These are phyloP conservation scores for Cromileptes altivelis DNA, from an alignment of 2,113 vertebrate genomes.

Conservation along the genomic window DNA sequence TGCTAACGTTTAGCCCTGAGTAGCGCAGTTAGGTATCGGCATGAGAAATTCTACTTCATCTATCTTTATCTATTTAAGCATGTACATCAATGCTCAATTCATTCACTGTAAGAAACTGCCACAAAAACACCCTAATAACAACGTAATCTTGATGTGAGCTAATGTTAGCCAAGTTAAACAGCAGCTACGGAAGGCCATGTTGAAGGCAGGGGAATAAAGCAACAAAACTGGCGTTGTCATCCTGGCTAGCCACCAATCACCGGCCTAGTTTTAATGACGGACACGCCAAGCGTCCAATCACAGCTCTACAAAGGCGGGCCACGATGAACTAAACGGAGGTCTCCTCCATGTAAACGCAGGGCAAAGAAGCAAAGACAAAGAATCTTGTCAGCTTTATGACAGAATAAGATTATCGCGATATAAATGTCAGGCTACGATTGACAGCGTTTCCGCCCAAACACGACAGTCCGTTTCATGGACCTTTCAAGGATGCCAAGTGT, in stretches of 20 bases:
- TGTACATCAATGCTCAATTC: neutral
- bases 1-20: conserved; percentile 18
- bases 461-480: neutral
- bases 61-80: neutral
- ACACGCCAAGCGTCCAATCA: conserved; percentile 72
- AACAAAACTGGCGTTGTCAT: conserved; percentile 79
- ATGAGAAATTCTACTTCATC: no score
- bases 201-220: conserved; percentile 74
- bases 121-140: neutral
- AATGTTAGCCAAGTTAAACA: conserved; percentile 59
- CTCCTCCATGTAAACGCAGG: conserved; percentile 80
- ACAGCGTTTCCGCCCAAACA: neutral
- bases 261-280: conserved; percentile 46
- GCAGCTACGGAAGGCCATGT: conserved; percentile 78
- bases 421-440: no score
- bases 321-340: conserved; percentile 71
- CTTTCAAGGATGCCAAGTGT: conserved; percentile 23
- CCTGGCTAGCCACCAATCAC: conserved; percentile 78
- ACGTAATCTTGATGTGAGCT: conserved; percentile 4
- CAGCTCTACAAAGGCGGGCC: conserved; percentile 68
- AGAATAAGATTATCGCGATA: neutral
- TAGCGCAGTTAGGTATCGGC: neutral
- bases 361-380: conserved; percentile 77
- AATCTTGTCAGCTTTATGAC: conserved; percentile 34
- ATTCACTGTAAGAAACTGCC: neutral